phyloP scores from a whole-genome alignment of 35 echinoderm and acorn worm genomes.

The Hemicentrotus pulcherrimus region DNA sequence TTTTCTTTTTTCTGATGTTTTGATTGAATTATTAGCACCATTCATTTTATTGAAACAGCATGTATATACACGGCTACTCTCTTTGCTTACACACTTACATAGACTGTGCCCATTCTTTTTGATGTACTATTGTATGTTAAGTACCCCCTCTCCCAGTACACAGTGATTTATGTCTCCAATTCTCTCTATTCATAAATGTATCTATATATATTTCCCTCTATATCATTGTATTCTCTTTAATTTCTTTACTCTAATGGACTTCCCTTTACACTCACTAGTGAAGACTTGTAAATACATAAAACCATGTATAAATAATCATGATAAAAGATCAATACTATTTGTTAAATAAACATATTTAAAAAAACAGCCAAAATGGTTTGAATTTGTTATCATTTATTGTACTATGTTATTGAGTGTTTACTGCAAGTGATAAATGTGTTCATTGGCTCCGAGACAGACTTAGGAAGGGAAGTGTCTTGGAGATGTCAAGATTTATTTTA shows the following conservation, averaged over 20 bases:
- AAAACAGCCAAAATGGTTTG: not conserved
- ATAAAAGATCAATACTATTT: conserved; percentile 54
- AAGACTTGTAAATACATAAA: conserved; percentile 41
- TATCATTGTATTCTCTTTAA: not conserved
- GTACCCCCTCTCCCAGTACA: not conserved
- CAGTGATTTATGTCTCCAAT: not conserved
- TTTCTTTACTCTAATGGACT: not conserved
- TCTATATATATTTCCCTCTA: not conserved
- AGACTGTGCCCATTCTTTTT: not conserved
- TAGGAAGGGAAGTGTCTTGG: too few relatives aligned
- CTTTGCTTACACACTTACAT: not conserved
- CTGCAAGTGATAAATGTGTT: too few relatives aligned
- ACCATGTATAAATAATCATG: conserved; percentile 49
- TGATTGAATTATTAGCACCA: not conserved
- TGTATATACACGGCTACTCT: not conserved
- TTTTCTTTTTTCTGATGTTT: not conserved
- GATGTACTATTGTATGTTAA: conserved; percentile 19
- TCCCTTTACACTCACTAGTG: conserved; percentile 2
- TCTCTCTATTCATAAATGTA: not conserved
- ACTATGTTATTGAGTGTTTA: too few relatives aligned
- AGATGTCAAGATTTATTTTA: too few relatives aligned
- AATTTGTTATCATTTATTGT: not conserved
- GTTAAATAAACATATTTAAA: conserved; percentile 44
- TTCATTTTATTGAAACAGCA: not conserved
- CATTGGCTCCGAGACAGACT: too few relatives aligned